phyloP scores from a whole-genome alignment of 2,113 vertebrate species.

The Octodon degus region DNA sequence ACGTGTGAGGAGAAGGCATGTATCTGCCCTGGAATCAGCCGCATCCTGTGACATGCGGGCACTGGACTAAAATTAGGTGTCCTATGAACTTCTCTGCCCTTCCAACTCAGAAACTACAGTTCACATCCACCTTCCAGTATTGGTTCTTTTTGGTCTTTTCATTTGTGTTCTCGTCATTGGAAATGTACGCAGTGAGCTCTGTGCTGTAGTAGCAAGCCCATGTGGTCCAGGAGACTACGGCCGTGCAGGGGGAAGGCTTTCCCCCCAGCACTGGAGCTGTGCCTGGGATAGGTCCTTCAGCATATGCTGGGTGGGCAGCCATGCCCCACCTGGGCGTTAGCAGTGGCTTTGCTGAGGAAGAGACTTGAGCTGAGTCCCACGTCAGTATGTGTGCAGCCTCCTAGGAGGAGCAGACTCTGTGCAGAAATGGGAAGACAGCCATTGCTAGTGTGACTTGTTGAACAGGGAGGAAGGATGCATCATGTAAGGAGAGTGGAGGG shows the following conservation, averaged over 20 bases:
- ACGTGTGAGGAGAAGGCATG: background rate
- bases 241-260: background rate
- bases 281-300: background rate
- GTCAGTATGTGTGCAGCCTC: background rate
- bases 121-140: fast-evolving
- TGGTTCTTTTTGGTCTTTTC: background rate
- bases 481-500: background rate
- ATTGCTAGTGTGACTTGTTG: background rate
- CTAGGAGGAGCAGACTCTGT: background rate
- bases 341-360: background rate
- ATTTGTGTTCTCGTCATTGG: background rate
- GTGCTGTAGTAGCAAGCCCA: background rate
- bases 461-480: background rate
- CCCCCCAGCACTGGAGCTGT: background rate
- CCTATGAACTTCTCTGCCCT: too few species aligned
- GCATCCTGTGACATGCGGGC: background rate
- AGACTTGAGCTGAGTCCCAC: background rate
- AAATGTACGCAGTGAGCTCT: background rate
- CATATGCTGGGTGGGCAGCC: background rate
- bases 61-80: background rate
- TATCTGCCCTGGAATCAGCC: background rate
- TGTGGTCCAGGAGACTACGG: background rate
- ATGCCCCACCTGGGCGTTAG: fast-evolving
- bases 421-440: background rate
- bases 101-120: fast-evolving